Base-by-base conservation (phyloP, 2,888 invertebrate species). In the Operophtera brumata region DNA sequence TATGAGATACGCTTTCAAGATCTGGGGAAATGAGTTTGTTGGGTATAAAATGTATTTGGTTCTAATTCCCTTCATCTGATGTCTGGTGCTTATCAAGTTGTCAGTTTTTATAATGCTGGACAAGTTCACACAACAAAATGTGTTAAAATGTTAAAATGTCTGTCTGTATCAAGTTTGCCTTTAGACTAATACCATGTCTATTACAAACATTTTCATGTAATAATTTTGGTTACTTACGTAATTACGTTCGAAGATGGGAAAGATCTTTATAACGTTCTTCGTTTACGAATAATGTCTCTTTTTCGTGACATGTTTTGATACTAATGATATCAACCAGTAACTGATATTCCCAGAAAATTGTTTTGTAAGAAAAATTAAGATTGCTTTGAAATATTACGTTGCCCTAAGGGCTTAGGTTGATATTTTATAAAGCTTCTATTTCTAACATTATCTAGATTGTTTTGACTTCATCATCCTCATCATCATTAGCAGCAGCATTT, bases 11-110 rank as follows among this genome's bases (percentile, higher is more conserved):
- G 53, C 54, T 26, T 8, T 30, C 1, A 35, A n/a, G 6, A 36
- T 48, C 13, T 45, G 34, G 37, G 28, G 26, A 28, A 34, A 3
- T 0, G 8, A 0, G 1, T 35, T 43, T 25, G 13, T 48, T 1
- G 11, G 8, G 20, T 11, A 43, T 26, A 43, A 20, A 6, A 13
- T 61, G 46, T 10, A 4, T 10, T 12, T 41, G 20, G n/a, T 37
- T n/a, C 36, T 14, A 36, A 11, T 20, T 57, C 51, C 47, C 12
- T 47, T 65, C 57, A 54, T 30, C 6, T 34, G 44, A 61, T 25
- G 52, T 46, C 37, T 42, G 52, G 48, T 43, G 54, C 61, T 48
- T 57, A 65, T 65, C 61, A 65, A 54, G 55, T 62, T 61, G 54
- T 59, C 41, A 57, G 61, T 61, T n/a, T n/a, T n/a, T n/a, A n/a